Evolutionary conservation across 2,888 invertebrate genomes (phyloP), one percentile per base, ranked within the genome.

Genomic region (Anticlea derivata): DNA sequence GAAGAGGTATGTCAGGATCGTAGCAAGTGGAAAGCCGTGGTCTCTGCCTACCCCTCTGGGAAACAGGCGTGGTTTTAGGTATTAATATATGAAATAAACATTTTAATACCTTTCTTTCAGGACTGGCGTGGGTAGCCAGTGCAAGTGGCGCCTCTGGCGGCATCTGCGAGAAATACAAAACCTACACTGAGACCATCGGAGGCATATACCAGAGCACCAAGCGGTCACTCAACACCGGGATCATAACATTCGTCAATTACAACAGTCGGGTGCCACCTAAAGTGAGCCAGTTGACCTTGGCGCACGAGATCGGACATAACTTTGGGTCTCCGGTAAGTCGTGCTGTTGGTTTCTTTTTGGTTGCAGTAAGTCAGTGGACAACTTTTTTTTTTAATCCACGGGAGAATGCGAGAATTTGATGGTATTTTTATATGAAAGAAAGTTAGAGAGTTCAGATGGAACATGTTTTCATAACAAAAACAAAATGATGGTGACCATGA

Each of bases 251-350:
- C 80, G 98, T 99, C 58, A 99, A 99, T 91, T 99, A 99, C 90
- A 98, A 98, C 81, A 97, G 96, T 75, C 92, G 98, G 26, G 99
- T 99, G 47, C 98, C 99, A 48, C 97, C 98, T 0, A 97, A 98
- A 87, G 99, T 99, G 13, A 99, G 99, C 24, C 98, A 99, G 80
- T 89, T 99, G 55, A 99, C 99, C 0, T 91, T 99, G 62, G 99
- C 99, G 0, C 99, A 99, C 82, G 99, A 99, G 88, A 97, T 97
- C 65, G 99, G 99, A 1, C 99, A 99, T 80, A 99, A 99, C 86
- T 99, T 99, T 84, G 99, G 99, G 50, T 98, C 98, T 52, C 98
- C 98, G 78, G 97, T 97, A 86, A 92, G 93, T 39, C 5, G 4
- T 11, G 7, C n/a, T n/a, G n/a, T n/a, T n/a, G n/a, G n/a, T n/a